Percentiles rank a stretch among this genome's conserved stretches.
Conservation (phyloP, 2,888 invertebrate species). For the Amblyjoppa fuscipennis region DNA sequence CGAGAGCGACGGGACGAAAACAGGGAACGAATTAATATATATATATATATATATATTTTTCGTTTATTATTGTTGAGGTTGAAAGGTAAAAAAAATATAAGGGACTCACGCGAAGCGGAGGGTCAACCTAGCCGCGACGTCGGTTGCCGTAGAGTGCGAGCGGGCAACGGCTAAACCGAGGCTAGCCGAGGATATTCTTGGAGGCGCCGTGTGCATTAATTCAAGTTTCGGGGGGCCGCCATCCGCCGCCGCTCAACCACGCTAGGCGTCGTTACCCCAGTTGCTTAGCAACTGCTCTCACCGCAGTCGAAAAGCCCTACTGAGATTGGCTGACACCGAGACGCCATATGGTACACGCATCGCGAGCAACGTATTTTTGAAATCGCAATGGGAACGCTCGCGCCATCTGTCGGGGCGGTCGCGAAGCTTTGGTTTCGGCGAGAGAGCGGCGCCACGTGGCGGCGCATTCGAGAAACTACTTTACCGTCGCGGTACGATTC, state of each 20-base stretch:
- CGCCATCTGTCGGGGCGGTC: slow-evolving; percentile 3
- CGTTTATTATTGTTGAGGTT: slow-evolving; percentile 1
- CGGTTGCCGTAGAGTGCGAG: slow-evolving; percentile 74
- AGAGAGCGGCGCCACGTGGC: background rate
- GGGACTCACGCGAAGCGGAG: slow-evolving; percentile 54
- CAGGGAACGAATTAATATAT: background rate
- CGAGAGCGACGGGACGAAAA: background rate
- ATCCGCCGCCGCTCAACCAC: slow-evolving; percentile 59
- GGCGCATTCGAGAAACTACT: background rate
- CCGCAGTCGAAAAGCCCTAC: background rate
- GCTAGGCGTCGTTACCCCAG: slow-evolving; percentile 66
- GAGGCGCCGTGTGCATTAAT: slow-evolving; percentile 80
- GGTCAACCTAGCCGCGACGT: slow-evolving; percentile 74
- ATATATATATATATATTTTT: background rate
- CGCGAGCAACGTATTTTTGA: background rate
- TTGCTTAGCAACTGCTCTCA: slow-evolving; percentile 80
- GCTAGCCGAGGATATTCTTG: slow-evolving; percentile 80
- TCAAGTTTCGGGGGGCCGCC: slow-evolving; percentile 78
- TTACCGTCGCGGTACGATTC: slow-evolving; percentile 26
- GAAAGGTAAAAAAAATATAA: slow-evolving; percentile 5
- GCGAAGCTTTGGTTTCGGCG: background rate
- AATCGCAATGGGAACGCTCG: background rate
- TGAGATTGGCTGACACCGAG: slow-evolving; percentile 1
- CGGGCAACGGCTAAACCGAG: slow-evolving; percentile 74
- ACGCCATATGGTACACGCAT: slow-evolving; percentile 33